These are phyloP conservation scores for Crypturellus undulatus DNA, from an alignment of 2,113 vertebrate genomes.

Conservation along the genomic window DNA sequence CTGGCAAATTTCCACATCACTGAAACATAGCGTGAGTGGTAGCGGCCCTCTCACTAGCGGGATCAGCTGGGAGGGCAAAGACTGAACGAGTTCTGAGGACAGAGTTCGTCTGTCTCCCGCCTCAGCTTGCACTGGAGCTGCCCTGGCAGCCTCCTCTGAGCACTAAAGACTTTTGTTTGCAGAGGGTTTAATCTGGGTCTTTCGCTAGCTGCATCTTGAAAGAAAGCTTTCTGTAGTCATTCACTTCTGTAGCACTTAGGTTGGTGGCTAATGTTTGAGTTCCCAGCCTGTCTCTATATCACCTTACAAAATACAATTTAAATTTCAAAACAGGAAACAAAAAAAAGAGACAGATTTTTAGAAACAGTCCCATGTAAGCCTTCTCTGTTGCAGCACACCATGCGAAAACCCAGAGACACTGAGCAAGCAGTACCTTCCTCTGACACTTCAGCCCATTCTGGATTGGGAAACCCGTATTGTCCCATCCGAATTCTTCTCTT, in stretches of 20 bases:
- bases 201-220: constrained; percentile 24
- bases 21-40: background rate
- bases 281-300: background rate
- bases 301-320: constrained; percentile 7
- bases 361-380: background rate
- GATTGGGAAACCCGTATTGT: constrained; percentile 96
- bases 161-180: constrained; percentile 34
- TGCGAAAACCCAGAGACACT: background rate
- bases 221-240: constrained; percentile 1
- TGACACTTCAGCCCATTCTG: constrained; percentile 96
- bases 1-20: constrained; percentile 7
- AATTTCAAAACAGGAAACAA: background rate
- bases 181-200: background rate
- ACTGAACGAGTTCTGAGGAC: constrained; percentile 16
- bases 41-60: background rate
- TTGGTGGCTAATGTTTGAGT: background rate
- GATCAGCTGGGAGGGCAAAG: background rate
- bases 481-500: constrained; percentile 98
- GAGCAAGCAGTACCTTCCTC: constrained; percentile 85
- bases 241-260: background rate
- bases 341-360: background rate
- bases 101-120: constrained; percentile 27
- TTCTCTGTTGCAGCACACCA: background rate
- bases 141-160: constrained; percentile 2
- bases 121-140: constrained; percentile 2